A percentile compares a stretch with the other conserved stretches of the same genome.
These are phyloP conservation scores for Platycheirus albimanus DNA, from an alignment of 2,888 invertebrate species.

Conservation along the genomic window DNA sequence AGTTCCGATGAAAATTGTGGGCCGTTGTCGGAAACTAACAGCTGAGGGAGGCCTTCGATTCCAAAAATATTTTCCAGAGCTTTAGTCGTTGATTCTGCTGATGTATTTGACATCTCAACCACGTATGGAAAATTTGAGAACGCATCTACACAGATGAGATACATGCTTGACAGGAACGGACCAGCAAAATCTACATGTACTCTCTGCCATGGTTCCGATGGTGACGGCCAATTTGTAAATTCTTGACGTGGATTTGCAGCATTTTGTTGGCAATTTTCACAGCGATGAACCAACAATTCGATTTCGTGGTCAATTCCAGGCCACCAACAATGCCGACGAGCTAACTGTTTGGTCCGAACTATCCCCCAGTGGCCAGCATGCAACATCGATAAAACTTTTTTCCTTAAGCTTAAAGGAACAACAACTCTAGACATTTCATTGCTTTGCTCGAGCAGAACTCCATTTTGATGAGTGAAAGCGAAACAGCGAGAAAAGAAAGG, in stretches of 20 bases:
- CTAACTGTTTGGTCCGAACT: constrained; percentile 3
- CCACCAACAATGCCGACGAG: constrained; percentile 4
- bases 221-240: constrained; percentile 21
- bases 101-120: constrained; percentile 29
- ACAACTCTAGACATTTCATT: constrained; percentile 24
- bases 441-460: constrained; percentile 18
- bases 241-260: constrained; percentile 12
- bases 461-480: constrained; percentile 11
- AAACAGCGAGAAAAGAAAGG: too few species aligned
- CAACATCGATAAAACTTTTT: constrained; percentile 1
- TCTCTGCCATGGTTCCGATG: constrained; percentile 34
- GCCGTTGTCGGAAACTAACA: constrained; percentile 65
- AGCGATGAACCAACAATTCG: background rate
- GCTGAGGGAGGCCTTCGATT: constrained; percentile 31
- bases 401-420: constrained; percentile 22
- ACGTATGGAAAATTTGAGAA: constrained; percentile 49
- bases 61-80: too few species aligned
- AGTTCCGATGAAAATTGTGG: constrained; percentile 42
- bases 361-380: constrained; percentile 33
- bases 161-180: constrained; percentile 42
- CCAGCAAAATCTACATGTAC: constrained; percentile 46
- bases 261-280: constrained; percentile 18
- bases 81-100: background rate
- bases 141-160: too few species aligned
- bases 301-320: constrained; percentile 14